A percentile compares a stretch with the other conserved stretches of the same genome.
phyloP scores from a whole-genome alignment of 2,113 vertebrate species.

The Canis aureus region DNA sequence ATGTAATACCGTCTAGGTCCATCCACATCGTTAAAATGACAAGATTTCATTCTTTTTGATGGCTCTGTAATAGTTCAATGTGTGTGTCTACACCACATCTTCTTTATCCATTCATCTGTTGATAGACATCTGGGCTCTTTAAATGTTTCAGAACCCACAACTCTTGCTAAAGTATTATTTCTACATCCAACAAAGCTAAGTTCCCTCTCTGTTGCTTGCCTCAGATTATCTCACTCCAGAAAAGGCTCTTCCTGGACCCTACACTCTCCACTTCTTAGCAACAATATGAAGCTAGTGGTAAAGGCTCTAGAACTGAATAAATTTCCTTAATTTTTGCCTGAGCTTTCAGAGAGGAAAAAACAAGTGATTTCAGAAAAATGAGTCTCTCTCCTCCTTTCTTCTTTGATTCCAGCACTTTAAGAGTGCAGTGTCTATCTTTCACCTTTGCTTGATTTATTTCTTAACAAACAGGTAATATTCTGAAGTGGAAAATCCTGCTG shows the following conservation, averaged over 20 bases:
- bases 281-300: neutral
- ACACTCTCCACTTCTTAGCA: neutral
- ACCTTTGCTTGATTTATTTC: constrained; percentile 7
- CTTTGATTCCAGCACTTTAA: neutral
- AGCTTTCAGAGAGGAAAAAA: neutral
- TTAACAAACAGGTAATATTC: neutral
- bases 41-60: neutral
- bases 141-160: neutral
- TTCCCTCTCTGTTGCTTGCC: neutral
- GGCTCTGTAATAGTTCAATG: neutral
- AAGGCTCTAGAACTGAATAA: neutral
- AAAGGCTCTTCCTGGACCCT: neutral
- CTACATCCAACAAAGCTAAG: neutral
- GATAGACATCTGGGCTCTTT: neutral
- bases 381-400: neutral
- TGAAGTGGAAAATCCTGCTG: neutral
- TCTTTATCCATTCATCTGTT: neutral
- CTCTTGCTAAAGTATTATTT: neutral
- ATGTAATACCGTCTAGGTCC: neutral
- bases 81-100: neutral
- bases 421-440: neutral
- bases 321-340: neutral
- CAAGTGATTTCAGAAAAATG: neutral
- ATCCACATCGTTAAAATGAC: neutral
- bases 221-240: neutral